Conservation (phyloP, 2,113 vertebrate genomes). For the Atrichornis clamosus region DNA sequence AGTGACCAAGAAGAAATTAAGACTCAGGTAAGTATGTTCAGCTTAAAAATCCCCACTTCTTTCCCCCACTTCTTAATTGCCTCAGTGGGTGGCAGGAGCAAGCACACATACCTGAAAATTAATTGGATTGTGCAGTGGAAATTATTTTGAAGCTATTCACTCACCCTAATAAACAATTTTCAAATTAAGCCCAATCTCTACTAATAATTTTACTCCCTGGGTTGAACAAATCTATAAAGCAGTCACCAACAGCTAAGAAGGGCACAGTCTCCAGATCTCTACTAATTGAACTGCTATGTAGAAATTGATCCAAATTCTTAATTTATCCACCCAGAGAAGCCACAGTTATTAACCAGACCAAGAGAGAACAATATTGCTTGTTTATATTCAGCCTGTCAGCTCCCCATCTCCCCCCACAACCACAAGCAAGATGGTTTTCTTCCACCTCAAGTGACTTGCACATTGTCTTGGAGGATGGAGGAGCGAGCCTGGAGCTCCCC, state of each 20-base stretch:
- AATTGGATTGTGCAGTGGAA: conserved; percentile 56
- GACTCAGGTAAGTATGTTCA: background rate
- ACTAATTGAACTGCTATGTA: conserved; percentile 47
- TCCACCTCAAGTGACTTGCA: background rate
- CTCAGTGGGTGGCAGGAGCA: conserved; percentile 44
- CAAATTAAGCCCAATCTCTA: conserved; percentile 51
- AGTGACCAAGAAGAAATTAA: conserved; percentile 4
- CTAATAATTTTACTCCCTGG: conserved; percentile 55
- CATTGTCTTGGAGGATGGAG: background rate
- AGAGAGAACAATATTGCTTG: background rate
- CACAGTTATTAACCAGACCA: background rate
- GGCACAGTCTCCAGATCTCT: background rate
- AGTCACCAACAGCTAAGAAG: background rate
- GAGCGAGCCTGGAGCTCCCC: background rate
- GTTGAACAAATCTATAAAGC: conserved; percentile 54
- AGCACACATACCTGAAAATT: conserved; percentile 56
- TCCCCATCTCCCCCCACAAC: background rate
- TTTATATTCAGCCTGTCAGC: background rate
- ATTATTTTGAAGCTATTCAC: conserved; percentile 58
- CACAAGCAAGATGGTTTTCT: background rate
- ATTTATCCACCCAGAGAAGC: background rate
- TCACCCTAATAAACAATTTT: conserved; percentile 65
- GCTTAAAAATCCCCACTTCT: background rate
- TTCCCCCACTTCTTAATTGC: background rate
- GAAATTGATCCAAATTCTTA: conserved; percentile 30